phyloP scores from a whole-genome alignment of 1,140 invertebrate genomes.

The Octopus sinensis region DNA sequence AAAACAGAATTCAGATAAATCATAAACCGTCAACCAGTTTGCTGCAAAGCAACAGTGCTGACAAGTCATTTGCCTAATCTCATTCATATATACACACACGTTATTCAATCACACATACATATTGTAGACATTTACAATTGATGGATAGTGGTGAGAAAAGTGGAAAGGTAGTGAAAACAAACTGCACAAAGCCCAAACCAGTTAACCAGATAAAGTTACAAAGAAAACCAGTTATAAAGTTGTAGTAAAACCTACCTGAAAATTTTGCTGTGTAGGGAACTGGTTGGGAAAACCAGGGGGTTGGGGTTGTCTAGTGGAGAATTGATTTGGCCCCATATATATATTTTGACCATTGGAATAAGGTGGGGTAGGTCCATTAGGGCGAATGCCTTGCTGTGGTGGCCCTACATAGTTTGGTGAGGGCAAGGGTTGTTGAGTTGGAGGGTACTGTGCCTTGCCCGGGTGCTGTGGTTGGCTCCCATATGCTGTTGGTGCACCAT shows the following conservation, averaged over 20 bases:
- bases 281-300: constrained; percentile 33
- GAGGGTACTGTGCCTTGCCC: constrained; percentile 45
- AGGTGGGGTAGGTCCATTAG: constrained; percentile 34
- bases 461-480: constrained; percentile 37
- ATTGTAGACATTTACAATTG: no score
- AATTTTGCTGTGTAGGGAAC: constrained; percentile 30
- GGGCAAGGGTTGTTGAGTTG: constrained; percentile 52
- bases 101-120: no score
- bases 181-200: no score
- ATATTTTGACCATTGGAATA: constrained; percentile 46
- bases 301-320: constrained; percentile 32
- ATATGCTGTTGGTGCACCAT: constrained; percentile 7
- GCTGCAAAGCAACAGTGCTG: no score
- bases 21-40: no score
- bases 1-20: no score
- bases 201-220: constrained; percentile 14
- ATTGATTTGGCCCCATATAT: constrained; percentile 42
- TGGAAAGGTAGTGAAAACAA: no score
- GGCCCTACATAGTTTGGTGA: constrained; percentile 48
- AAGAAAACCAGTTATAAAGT: constrained; percentile 15
- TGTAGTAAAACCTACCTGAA: constrained; percentile 25
- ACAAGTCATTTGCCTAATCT: no score
- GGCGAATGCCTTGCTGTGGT: constrained; percentile 43
- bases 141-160: no score
- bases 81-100: no score